Evolutionary conservation across 2,888 invertebrate species (phyloP), one percentile per base, ranked within the genome.

Genomic region (Chloromyia formosa): DNA sequence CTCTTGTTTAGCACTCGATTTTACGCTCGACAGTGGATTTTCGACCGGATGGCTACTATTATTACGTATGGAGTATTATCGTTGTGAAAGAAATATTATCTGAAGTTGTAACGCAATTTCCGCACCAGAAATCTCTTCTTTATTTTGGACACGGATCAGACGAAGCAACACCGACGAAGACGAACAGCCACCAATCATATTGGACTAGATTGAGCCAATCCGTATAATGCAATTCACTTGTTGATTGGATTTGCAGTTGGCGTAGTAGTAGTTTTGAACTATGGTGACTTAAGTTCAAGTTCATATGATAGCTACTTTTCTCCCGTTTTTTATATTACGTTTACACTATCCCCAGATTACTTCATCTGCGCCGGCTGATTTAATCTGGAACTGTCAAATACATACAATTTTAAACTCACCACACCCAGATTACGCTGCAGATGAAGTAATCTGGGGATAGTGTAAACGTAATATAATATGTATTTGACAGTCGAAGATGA

Each of bases 111-210:
- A 64, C 64, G 66, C 66, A 20, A 9, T 66, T 66, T 45, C 66
- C 49, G 45, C 66, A 66, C 66, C 16, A 45, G 22, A 66, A 49
- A 66, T 35, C 14, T 42, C 64, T n/a, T 62, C 35, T 22, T 5
- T 49, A 20, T 66, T 16, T 0, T 45, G 10, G 12, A 49, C 22
- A 10, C 18, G 45, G 22, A 18, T 40, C 66, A 66, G 12, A 20
- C 45, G 49, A 20, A 20, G 45, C 49, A n/a, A 66, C 35, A 62
- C 40, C 1, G 40, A 16, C 62, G 27, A 20, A 58, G 35, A 66
- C 66, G 45, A 45, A 66, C 49, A 49, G 49, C 45, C 49, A 49
- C 66, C 49, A 66, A 9, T 23, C 62, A 62, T 20, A 56, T 56
- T 22, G 20, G 4, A 22, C 20, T 2, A 56, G 10, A 56, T 3